phyloP scores from a whole-genome alignment of 1,140 invertebrate species.

The Periplaneta americana region DNA sequence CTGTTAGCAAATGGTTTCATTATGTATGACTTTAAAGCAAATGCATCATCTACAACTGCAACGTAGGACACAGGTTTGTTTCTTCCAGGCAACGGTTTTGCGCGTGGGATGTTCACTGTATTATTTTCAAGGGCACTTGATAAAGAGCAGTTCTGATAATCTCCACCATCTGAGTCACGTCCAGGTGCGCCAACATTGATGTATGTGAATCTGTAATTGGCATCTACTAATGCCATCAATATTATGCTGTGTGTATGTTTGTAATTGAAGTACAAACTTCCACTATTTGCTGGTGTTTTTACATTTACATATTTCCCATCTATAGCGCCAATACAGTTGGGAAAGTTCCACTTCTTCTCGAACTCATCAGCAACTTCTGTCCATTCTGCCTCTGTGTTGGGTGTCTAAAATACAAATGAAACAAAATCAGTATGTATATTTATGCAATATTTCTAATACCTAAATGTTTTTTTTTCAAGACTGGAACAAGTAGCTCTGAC shows the following conservation, averaged over 20 bases:
- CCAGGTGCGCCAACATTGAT: conserved; percentile 38
- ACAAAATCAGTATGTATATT: no score
- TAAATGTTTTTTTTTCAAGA: no score
- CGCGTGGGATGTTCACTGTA: conserved; percentile 24
- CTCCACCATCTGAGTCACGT: conserved; percentile 32
- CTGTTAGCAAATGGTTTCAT: conserved; percentile 39
- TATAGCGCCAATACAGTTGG: conserved; percentile 33
- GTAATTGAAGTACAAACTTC: conserved; percentile 38
- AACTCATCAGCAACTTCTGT: conserved; percentile 24
- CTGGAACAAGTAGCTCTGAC: no score
- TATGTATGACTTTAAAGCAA: conserved; percentile 34
- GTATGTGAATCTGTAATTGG: conserved; percentile 35
- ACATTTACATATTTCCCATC: conserved; percentile 41
- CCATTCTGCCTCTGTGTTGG: not conserved
- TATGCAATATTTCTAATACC: no score
- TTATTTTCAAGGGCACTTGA: conserved; percentile 13
- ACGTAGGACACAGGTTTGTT: conserved; percentile 22
- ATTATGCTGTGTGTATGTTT: conserved; percentile 38
- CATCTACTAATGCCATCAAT: conserved; percentile 37
- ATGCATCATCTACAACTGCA: conserved; percentile 38
- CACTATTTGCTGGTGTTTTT: conserved; percentile 31
- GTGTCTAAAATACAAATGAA: no score
- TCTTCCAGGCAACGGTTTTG: conserved; percentile 18
- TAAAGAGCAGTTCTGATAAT: conserved; percentile 29
- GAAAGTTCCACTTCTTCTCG: conserved; percentile 32